Base-by-base conservation (phyloP, 2,888 invertebrate genomes). In the Pseudanteris insignis region DNA sequence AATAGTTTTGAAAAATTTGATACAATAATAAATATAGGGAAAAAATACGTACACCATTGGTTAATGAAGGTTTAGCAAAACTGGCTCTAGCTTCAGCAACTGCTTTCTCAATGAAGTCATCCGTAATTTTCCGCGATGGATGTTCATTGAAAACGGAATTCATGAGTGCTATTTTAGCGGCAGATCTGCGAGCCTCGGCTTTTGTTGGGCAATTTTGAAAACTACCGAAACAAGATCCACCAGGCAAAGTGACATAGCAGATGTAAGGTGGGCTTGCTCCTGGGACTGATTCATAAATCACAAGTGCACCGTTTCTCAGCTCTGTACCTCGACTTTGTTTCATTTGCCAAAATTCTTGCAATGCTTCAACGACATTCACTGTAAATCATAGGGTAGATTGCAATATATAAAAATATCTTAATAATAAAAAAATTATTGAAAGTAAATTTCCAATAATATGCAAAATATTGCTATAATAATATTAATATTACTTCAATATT, bases 291-390 rank as follows among this genome's bases (percentile, higher is more conserved):
- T 96, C 96, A 81, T 96, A 96, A 77, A 94, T 94, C 70, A 96
- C 94, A 70, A 94, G 86, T 11, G 94, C 94, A 55, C 93, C 94
- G 73, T 92, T 89, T 72, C 91, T 88, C 64, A 92, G 83, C 71
- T 92, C 93, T 10, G 89, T 89, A 67, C 92, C 93, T 61, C 94
- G 84, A 40, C 92, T 88, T 69, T 92, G 91, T 82, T 96, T 96
- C 92, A 94, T 93, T 84, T 95, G 94, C 96, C 96, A 96, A 82
- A 96, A 96, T 83, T 96, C 95, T 81, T 96, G 95, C 53, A 96
- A 83, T 5, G 95, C 95, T 82, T 96, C 95, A 54, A 96, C 95
- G 63, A 96, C 95, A 83, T 96, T 95, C 69, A 96, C 95, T 89
- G 85, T 32, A 83, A 82, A 50, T 64, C 15, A n/a, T n/a, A n/a